Evolutionary conservation across 2,797 vertebrate genomes (phyloP), one percentile per base, ranked within the genome.

Genomic region (Rhynchotus rufescens): DNA sequence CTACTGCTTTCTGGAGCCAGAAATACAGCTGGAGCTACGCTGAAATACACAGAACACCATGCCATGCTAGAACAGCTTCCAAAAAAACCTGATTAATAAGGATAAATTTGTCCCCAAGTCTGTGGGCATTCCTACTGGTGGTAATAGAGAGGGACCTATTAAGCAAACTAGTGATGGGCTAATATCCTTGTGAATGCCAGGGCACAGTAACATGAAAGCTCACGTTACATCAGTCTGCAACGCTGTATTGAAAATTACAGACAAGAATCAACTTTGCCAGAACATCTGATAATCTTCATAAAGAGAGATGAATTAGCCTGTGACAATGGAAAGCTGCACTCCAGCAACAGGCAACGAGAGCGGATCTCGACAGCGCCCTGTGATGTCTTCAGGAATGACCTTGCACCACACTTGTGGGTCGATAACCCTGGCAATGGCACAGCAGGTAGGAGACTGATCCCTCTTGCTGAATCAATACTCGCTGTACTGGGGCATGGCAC

Each of bases 381-480:
- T 12, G 47, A 68, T 28, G 21, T 12, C 59, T 71, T 64, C 65
- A 66, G 71, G 42, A 91, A 60, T 26, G 51, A 95, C 94, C 73
- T 85, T 92, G 51, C 34, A 42, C 73, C 69, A 13, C 51, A 21
- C 49, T 72, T 73, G 42, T 2, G 13, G 86, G 92, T 80, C 78
- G 89, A 65, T 71, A 91, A 84, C 3, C 25, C 60, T 66, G 61
- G 75, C 61, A 92, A 47, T 6, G 21, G 78, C 56, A 62, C 86
- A 86, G 76, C 21, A 84, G 64, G 69, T 49, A 82, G 40, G 36
- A 93, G 78, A 40, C 34, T n/a, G 28, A 89, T 84, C 72, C 49
- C 54, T 80, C 72, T 60, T 6, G 34, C 0, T 86, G 73, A 92
- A 91, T 84, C 90, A 82, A 72, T 89, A 88, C 91, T 72, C 34